These are phyloP conservation scores for Diarsia mendica DNA, from an alignment of 2,888 invertebrate genomes.

Conservation along the genomic window DNA sequence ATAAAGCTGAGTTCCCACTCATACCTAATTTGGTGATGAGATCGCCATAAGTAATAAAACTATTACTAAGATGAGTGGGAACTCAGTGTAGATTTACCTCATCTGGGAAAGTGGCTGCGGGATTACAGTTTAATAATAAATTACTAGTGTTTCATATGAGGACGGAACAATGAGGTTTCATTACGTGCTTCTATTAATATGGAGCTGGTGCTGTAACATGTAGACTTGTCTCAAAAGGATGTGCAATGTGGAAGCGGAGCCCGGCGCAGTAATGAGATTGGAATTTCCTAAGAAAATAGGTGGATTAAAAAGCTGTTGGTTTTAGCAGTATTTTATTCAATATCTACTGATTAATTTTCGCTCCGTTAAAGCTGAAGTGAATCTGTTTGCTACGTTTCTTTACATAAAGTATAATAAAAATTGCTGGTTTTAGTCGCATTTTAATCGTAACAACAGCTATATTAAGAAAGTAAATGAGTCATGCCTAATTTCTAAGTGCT, in stretches of 20 bases:
- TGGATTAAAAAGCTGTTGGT: background rate
- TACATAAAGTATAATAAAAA: background rate
- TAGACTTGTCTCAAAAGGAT: background rate
- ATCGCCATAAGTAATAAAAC: slow-evolving; percentile 63
- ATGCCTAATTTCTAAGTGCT: slow-evolving; percentile 1
- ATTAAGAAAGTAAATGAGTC: background rate
- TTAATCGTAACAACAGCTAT: background rate
- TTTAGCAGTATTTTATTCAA: background rate
- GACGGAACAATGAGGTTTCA: slow-evolving; percentile 40
- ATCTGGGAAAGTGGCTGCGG: slow-evolving; percentile 49
- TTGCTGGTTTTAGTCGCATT: background rate
- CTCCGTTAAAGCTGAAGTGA: background rate
- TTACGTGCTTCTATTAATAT: slow-evolving; percentile 20
- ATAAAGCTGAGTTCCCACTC: background rate
- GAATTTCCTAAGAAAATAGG: background rate
- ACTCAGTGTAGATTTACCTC: slow-evolving; percentile 59
- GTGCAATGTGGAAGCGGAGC: background rate
- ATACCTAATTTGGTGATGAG: slow-evolving; percentile 45
- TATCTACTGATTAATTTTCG: background rate
- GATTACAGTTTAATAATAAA: slow-evolving; percentile 66
- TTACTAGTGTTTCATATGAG: slow-evolving; percentile 46
- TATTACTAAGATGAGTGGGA: slow-evolving; percentile 65
- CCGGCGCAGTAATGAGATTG: slow-evolving; percentile 3
- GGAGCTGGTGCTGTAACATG: slow-evolving; percentile 10
- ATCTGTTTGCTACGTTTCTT: background rate